Evolutionary conservation across 1,140 invertebrate genomes (phyloP), one percentile per base, ranked within the genome.

Genomic region (Pogonomyrmex californicus): DNA sequence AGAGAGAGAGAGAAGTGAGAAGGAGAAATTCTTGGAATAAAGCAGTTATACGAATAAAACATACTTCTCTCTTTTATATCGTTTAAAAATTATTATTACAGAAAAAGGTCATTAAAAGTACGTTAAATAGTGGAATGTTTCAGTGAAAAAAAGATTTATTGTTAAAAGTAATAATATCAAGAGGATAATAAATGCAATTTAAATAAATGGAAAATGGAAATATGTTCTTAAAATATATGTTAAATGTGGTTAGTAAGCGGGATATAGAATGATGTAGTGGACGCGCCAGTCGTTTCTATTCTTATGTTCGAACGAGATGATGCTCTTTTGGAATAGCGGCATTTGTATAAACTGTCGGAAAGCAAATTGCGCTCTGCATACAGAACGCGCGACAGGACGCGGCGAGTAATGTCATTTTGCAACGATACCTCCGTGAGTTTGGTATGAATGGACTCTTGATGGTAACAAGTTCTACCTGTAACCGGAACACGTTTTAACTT

Each of bases 401-500:
- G 6, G 47, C 54, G n/a, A 83, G 33, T 73, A 83, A 83, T 75
- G 54, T 83, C 51, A 62, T 83, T 83, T 83, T 49, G 41, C 41
- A 33, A 75, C 30, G 54, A 54, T 82, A 73, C 38, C 36, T 58
- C 17, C 10, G 41, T 51, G 66, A 44, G 33, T 83, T 63, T 60
- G 12, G 41, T 75, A 75, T 83, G 68, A 83, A 83, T 83, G 79
- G 68, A 41, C 54, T 12, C 68, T 62, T 83, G 68, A 83, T 83
- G 79, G 79, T 82, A 73, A 41, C 68, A n/a, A 60, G 41, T 83
- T 33, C 79, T 47, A 30, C 79, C 54, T 73, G 79, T 83, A 83
- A 73, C 33, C 30, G 41, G 68, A 62, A 83, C 79, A 44, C 51
- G 30, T 30, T 75, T 75, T 62, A 75, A 83, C 68, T 83, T 81